Evolutionary conservation across 2,888 invertebrate species (phyloP).

Genomic region (Drosophila recens): DNA sequence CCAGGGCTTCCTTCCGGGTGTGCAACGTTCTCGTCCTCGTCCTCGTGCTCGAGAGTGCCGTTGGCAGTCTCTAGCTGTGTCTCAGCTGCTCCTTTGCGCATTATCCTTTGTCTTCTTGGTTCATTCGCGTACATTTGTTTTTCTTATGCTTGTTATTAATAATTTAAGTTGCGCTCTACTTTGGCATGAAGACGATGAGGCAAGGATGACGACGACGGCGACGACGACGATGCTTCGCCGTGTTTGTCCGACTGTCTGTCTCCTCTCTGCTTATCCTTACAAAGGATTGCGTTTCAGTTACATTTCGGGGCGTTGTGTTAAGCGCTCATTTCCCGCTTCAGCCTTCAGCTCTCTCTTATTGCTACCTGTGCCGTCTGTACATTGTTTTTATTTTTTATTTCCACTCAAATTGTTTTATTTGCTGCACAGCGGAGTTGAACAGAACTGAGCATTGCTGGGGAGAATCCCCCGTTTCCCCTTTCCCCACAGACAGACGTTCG

Average conservation of each 20-base stretch:
- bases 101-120: constrained; percentile 54
- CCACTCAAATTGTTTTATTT: constrained; percentile 82
- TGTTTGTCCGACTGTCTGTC: constrained; percentile 34
- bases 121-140: constrained; percentile 75
- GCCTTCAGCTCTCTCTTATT: constrained; percentile 18
- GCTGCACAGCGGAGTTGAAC: constrained; percentile 42
- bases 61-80: constrained; percentile 20
- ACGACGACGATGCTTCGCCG: constrained; percentile 24
- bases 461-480: not conserved
- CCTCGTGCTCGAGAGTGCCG: constrained; percentile 23
- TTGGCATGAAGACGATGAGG: constrained; percentile 49
- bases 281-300: constrained; percentile 78
- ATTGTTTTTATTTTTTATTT: constrained; percentile 79
- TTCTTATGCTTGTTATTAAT: constrained; percentile 79
- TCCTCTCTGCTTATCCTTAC: constrained; percentile 56
- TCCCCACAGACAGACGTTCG: constrained; percentile 46
- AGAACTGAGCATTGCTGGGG: constrained; percentile 13
- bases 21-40: constrained; percentile 5
- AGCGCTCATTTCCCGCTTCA: constrained; percentile 56
- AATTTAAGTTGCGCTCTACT: constrained; percentile 77
- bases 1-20: constrained; percentile 57
- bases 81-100: constrained; percentile 53
- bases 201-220: constrained; percentile 30
- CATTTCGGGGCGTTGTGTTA: constrained; percentile 67
- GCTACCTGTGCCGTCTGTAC: constrained; percentile 30